These are phyloP conservation scores for Bombus confusus DNA, from an alignment of 1,140 invertebrate genomes.

Conservation along the genomic window DNA sequence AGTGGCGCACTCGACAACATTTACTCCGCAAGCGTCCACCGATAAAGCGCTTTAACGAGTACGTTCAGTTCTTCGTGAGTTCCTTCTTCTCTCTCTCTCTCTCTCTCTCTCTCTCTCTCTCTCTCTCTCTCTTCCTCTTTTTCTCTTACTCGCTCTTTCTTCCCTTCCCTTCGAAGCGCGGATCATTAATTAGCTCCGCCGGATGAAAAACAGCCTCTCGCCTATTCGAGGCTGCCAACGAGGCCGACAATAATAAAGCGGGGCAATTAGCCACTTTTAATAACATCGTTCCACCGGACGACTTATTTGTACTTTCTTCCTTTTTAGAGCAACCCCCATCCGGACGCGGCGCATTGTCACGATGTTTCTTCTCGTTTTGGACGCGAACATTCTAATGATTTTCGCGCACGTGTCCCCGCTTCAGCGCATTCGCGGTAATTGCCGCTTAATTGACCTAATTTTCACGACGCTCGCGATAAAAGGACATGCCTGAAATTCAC, in stretches of 20 bases:
- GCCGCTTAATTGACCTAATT: slow-evolving; percentile 62
- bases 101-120: background rate
- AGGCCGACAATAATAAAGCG: slow-evolving; percentile 62
- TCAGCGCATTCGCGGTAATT: slow-evolving; percentile 44
- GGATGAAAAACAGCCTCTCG: slow-evolving; percentile 65
- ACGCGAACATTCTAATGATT: slow-evolving; percentile 51
- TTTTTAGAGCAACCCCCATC: background rate
- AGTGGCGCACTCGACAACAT: slow-evolving; percentile 52
- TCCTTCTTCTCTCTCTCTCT: slow-evolving; percentile 38
- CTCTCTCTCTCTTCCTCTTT: slow-evolving; percentile 14
- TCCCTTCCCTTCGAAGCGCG: slow-evolving; percentile 14
- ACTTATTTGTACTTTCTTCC: slow-evolving; percentile 59
- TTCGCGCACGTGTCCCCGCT: slow-evolving; percentile 42
- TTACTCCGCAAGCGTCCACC: slow-evolving; percentile 56
- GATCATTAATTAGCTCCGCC: slow-evolving; percentile 66
- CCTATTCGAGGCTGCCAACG: slow-evolving; percentile 50
- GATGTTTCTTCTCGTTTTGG: background rate
- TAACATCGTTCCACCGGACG: slow-evolving; percentile 62
- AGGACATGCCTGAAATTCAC: slow-evolving; percentile 1
- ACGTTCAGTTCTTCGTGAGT: slow-evolving; percentile 58
- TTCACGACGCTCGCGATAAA: background rate
- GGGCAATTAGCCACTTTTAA: slow-evolving; percentile 70
- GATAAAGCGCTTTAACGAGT: slow-evolving; percentile 69
- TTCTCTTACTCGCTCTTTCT: slow-evolving; percentile 15
- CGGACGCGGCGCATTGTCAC: background rate